Base-by-base conservation (phyloP, 2,888 invertebrate species). In the Azorinus chamasolen region DNA sequence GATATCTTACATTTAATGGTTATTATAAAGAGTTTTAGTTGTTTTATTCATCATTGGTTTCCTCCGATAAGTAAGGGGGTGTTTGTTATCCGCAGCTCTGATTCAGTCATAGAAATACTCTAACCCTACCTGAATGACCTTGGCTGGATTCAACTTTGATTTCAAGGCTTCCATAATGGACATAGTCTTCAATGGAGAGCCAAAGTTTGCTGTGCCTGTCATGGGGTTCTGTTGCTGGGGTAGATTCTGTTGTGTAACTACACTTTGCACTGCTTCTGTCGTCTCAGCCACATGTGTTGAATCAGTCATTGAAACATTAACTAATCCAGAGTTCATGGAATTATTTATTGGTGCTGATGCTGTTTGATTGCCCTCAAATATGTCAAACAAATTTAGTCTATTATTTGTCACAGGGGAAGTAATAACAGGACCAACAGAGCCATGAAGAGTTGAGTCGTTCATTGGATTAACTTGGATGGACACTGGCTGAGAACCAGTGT, bases 141-240 rank as follows among this genome's bases (percentile, higher is more conserved):
- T 32, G 32, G 32, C 32, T 32, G 32, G 75, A 24, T 65, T 55
- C 24, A 80, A 70, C 59, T 80, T 80, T 32, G 59, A 66, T 46
- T 80, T 80, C 66, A 80, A 53, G 8, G 80, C 80, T 22, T 80
- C 68, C 65, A 80, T 62, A 14, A 80, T 62, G 2, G 76, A 70
- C 1, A 61, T 32, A 4, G 76, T 74, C 46, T 66, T 72, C 55
- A 79, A 45, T 1, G 80, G 80, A 20, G 80, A 77, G 37, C 80
- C 77, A 53, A 57, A 65, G 37, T 73, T 76, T n/a, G 72, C 57
- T 8, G 65, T 65, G 18, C 75, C 51, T 16, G 66, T 57, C 16
- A 55, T 22, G 4, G 66, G 63, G 16, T 43, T 4, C 32, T 6
- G 32, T 10, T 32, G 32, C 32, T 32, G 32, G 32, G 32, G 32